phyloP scores from a whole-genome alignment of 1,140 invertebrate species.

The Nasonia vitripennis region DNA sequence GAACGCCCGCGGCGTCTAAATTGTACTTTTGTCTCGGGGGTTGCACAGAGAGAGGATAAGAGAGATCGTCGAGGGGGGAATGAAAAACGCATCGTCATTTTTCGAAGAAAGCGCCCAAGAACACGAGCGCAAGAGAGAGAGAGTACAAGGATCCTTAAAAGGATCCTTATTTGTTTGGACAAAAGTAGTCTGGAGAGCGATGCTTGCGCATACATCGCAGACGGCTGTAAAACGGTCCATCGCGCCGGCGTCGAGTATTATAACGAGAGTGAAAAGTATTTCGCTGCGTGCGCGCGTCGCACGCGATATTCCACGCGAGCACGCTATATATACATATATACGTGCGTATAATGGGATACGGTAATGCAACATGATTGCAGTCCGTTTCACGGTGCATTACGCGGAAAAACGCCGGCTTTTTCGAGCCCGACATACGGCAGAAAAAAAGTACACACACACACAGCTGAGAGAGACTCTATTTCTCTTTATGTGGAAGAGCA shows the following conservation, averaged over 20 bases:
- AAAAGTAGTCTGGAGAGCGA: neutral
- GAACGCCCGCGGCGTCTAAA: constrained; percentile 35
- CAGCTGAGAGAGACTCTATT: neutral
- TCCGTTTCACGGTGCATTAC: constrained; percentile 64
- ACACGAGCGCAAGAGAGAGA: constrained; percentile 6
- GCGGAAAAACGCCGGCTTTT: constrained; percentile 56
- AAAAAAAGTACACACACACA: neutral
- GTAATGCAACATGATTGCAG: constrained; percentile 61
- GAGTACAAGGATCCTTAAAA: constrained; percentile 1
- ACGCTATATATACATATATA: neutral
- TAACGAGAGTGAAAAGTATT: neutral
- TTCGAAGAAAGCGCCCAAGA: constrained; percentile 27
- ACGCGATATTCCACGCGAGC: constrained; percentile 4
- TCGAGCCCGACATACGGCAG: neutral
- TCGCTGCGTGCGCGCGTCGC: neutral
- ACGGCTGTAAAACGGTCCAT: constrained; percentile 19
- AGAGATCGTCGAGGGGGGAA: neutral
- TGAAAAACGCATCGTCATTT: constrained; percentile 51
- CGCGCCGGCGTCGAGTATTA: neutral
- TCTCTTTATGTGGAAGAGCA: no score
- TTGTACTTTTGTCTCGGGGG: constrained; percentile 38
- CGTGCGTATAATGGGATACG: constrained; percentile 47
- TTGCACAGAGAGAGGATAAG: constrained; percentile 1
- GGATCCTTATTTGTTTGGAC: constrained; percentile 46
- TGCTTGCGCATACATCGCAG: neutral